Evolutionary conservation across 2,888 invertebrate genomes (phyloP).

Genomic region (Dysmachus trigonus): DNA sequence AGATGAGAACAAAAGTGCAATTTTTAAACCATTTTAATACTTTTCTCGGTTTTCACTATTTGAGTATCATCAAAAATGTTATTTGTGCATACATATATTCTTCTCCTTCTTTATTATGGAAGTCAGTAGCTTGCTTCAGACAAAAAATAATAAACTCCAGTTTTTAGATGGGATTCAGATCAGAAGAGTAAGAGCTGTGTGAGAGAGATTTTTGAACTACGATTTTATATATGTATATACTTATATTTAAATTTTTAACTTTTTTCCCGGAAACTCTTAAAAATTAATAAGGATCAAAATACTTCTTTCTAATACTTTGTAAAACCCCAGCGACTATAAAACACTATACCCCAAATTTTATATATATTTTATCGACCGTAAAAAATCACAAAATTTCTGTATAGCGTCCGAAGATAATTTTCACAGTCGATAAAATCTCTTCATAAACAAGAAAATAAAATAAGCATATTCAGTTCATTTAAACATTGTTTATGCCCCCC

Average conservation of each 20-base stretch:
- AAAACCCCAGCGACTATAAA: not conserved
- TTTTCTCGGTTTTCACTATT: too few relatives aligned
- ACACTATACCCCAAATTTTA: not conserved
- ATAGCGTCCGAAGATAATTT: not conserved
- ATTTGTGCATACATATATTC: too few relatives aligned
- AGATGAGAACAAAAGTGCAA: too few relatives aligned
- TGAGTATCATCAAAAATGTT: too few relatives aligned
- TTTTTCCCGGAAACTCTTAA: not conserved
- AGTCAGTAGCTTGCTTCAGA: too few relatives aligned
- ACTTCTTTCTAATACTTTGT: not conserved
- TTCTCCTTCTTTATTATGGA: too few relatives aligned
- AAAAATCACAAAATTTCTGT: not conserved
- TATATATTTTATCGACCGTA: not conserved
- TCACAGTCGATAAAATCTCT: not conserved
- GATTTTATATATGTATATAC: too few relatives aligned
- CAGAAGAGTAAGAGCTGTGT: too few relatives aligned
- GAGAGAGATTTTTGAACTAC: too few relatives aligned
- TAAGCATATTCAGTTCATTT: not conserved
- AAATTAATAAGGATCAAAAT: not conserved
- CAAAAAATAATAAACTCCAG: too few relatives aligned
- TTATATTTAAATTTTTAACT: not conserved
- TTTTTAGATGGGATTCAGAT: too few relatives aligned
- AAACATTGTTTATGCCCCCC: not conserved
- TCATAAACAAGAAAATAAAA: not conserved
- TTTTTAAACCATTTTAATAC: too few relatives aligned